Percentiles rank a stretch among this genome's conserved stretches.
Evolutionary conservation across 2,797 vertebrate genomes (phyloP).

Genomic region (Chrosomus eos): DNA sequence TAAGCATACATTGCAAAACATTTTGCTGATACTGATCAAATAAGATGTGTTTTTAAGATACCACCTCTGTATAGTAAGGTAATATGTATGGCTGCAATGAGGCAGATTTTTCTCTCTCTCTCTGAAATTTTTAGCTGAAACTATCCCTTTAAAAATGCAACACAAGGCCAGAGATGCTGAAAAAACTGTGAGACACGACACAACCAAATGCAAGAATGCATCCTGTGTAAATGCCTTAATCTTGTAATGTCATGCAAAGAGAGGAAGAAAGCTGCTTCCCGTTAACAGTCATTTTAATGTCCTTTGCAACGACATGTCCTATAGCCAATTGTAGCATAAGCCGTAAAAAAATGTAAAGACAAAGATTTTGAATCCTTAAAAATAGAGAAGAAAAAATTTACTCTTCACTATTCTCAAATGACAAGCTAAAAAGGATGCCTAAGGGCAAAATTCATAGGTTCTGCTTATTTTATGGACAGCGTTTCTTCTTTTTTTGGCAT

Average conservation of each 20-base stretch:
- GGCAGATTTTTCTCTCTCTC: no score
- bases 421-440: not conserved
- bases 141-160: not conserved
- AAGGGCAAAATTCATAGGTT: constrained; percentile 16
- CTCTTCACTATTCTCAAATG: no score
- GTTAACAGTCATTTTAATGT: not conserved
- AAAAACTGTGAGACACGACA: not conserved
- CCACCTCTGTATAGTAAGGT: not conserved
- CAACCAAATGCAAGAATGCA: not conserved
- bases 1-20: not conserved
- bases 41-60: not conserved
- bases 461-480: constrained; percentile 49
- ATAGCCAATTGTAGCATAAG: not conserved
- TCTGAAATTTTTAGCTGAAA: not conserved
- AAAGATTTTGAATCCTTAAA: not conserved
- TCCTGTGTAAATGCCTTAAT: not conserved
- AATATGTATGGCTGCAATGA: not conserved
- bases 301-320: not conserved
- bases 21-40: not conserved
- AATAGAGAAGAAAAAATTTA: not conserved
- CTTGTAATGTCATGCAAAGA: not conserved
- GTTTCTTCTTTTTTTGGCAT: constrained; percentile 47
- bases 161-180: not conserved
- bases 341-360: not conserved
- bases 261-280: not conserved